Percentiles rank a stretch among this genome's conserved stretches.
Conservation (phyloP, 2,888 invertebrate genomes). For the Stenodema calcarata region DNA sequence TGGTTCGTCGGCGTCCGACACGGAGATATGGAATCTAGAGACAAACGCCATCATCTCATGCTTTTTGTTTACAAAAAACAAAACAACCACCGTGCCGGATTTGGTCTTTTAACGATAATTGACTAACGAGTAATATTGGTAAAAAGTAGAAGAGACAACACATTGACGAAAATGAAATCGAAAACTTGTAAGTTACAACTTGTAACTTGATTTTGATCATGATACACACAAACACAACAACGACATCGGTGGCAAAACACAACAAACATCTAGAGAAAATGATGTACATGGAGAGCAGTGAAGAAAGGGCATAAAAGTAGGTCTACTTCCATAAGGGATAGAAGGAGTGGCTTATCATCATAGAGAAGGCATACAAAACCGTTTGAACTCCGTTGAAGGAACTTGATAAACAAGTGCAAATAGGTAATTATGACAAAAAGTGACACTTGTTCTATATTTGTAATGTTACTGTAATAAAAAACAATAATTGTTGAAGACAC, state of each 20-base stretch:
- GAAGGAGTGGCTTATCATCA: no score
- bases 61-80: slow-evolving; percentile 46
- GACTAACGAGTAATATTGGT: background rate
- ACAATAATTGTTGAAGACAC: no score
- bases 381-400: no score
- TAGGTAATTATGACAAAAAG: no score
- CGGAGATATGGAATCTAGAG: slow-evolving; percentile 59
- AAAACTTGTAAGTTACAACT: no score
- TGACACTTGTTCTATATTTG: no score
- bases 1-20: slow-evolving; percentile 56
- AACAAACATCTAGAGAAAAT: background rate
- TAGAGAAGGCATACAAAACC: no score
- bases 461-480: no score
- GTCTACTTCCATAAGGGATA: no score
- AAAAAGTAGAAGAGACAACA: background rate
- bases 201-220: background rate
- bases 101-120: background rate
- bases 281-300: background rate
- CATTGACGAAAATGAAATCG: background rate
- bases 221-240: background rate
- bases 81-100: slow-evolving; percentile 47
- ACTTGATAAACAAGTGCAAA: no score
- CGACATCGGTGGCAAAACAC: slow-evolving; percentile 20
- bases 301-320: no score
- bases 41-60: slow-evolving; percentile 54